Base-by-base conservation (phyloP, 2,888 invertebrate genomes). In the Cyclophora albipunctata region DNA sequence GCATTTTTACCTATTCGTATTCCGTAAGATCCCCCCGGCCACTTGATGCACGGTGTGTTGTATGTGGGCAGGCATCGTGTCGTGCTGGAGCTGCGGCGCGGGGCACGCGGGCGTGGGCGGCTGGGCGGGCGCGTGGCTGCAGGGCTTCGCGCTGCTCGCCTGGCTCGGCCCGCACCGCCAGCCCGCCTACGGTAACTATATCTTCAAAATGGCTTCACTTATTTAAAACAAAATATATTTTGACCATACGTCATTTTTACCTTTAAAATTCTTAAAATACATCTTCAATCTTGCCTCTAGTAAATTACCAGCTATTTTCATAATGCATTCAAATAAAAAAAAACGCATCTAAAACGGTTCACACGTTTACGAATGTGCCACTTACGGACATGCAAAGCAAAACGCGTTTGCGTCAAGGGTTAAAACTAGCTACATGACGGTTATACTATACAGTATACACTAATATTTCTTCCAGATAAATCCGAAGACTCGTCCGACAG, bases 91-190 rank as follows among this genome's bases (percentile, higher is more conserved):
- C 34, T 70, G 73, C 58, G 77, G 78, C 51, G 74, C 75, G 60
- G 82, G 78, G 64, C 89, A 87, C 64, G 81, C 88, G 59, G 89
- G 88, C 58, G 92, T 92, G 92, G 43, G 43, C 7, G 89, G 88
- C 58, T 93, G 92, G 92, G 90, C 91, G 54, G 37, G 37, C 4
- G 86, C 91, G 53, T 92, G 92, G 92, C 67, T 88, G 58, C 84
- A 86, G 45, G 92, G 92, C n/a, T 92, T 91, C 74, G 90, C 91
- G 3, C 73, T 87, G 37, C 79, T 85, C 3, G 69, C 90, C 66
- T 92, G 92, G 92, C 66, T 92, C 89, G 61, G 67, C 81, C 48
- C 34, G 48, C 66, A 52, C 59, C 49, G 47, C 20, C 55, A 44
- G 5, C 3, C 75, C 75, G 42, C 62, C 64, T n/a, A 46, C 64